These are phyloP conservation scores for Chondrilla cf. caribensis DNA, from an alignment of 37 sponge, comb jelly and placozoan genomes.

Conservation along the genomic window DNA sequence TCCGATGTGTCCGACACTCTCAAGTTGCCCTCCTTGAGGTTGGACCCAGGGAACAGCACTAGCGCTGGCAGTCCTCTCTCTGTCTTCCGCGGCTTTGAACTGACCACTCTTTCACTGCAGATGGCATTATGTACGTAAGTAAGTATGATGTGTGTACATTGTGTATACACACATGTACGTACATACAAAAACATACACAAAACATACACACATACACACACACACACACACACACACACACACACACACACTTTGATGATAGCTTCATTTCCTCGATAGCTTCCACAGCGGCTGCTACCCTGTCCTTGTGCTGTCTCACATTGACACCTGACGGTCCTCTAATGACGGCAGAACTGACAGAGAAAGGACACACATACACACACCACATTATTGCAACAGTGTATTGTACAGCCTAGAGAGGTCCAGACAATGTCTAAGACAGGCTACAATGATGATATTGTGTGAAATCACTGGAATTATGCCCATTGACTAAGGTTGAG, in stretches of 20 bases:
- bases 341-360: conserved; percentile 2
- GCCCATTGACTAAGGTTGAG: too few relatives aligned
- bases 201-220: conserved; percentile 22
- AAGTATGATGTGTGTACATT: not conserved
- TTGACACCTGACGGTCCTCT: not conserved
- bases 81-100: not conserved
- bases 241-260: conserved; percentile 6
- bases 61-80: not conserved
- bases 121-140: not conserved
- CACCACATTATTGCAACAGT: too few relatives aligned
- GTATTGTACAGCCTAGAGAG: too few relatives aligned
- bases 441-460: too few relatives aligned
- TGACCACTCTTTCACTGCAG: not conserved
- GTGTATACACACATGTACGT: not conserved
- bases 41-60: not conserved
- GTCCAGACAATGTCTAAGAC: too few relatives aligned
- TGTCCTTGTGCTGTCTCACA: conserved; percentile 8
- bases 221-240: conserved; percentile 24
- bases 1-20: not conserved
- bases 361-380: too few relatives aligned
- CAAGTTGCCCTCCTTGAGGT: not conserved
- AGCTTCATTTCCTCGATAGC: conserved; percentile 8
- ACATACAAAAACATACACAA: too few relatives aligned
- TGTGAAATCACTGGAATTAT: too few relatives aligned
- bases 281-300: conserved; percentile 26